Percentiles rank a stretch among this genome's conserved stretches.
phyloP scores from a whole-genome alignment of 2,888 invertebrate genomes.

The Rhopalosiphum nymphaeae region DNA sequence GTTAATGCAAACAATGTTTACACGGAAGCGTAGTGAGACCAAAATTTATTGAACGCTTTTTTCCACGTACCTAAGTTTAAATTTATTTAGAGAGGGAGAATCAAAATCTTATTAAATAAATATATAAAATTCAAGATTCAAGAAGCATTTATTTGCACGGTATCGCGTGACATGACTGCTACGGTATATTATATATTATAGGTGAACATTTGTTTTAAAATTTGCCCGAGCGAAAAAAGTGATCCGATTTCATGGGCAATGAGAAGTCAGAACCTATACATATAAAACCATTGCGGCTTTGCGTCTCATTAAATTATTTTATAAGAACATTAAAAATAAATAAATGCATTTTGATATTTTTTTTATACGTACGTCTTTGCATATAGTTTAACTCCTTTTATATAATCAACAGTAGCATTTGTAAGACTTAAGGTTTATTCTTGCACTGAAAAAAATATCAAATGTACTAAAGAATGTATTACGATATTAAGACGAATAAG shows the following conservation, averaged over 20 bases:
- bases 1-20: constrained; percentile 4
- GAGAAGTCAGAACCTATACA: neutral
- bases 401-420: neutral
- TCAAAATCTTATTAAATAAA: neutral
- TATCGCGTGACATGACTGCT: neutral
- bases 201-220: neutral
- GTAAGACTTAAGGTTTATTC: neutral
- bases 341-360: neutral
- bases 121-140: constrained; percentile 3
- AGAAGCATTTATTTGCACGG: neutral
- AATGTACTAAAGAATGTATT: neutral
- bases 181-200: neutral
- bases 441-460: neutral
- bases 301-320: constrained; percentile 25
- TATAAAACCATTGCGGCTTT: neutral
- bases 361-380: neutral
- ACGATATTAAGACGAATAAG: neutral
- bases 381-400: neutral
- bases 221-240: neutral
- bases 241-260: neutral
- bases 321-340: neutral
- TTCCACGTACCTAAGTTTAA: neutral
- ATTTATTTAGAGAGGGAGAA: neutral
- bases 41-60: neutral
- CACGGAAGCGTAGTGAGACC: neutral